Conservation (phyloP, 2,113 vertebrate species). For the Chloroceryle aenea region DNA sequence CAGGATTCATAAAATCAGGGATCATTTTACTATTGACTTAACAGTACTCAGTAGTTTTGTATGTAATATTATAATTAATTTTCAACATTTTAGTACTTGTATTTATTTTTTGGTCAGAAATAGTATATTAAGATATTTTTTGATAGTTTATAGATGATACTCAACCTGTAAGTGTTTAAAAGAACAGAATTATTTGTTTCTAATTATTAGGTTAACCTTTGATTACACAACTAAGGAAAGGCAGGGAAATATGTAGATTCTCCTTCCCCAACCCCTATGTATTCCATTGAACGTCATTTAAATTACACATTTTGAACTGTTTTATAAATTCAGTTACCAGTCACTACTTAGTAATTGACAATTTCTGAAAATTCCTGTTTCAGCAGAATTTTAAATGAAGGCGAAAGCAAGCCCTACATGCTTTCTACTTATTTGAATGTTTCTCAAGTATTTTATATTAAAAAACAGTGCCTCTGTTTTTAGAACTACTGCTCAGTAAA, state of each 20-base stretch:
- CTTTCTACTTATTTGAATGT: slow-evolving; percentile 93
- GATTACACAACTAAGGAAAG: slow-evolving; percentile 79
- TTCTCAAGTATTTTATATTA: slow-evolving; percentile 88
- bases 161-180: slow-evolving; percentile 81
- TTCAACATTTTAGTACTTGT: slow-evolving; percentile 85
- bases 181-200: slow-evolving; percentile 78
- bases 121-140: slow-evolving; percentile 88
- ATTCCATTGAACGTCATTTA: slow-evolving; percentile 76
- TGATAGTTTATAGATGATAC: slow-evolving; percentile 84
- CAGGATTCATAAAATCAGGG: slow-evolving; percentile 86
- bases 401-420: slow-evolving; percentile 79
- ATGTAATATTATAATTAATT: slow-evolving; percentile 85
- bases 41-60: slow-evolving; percentile 85
- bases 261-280: slow-evolving; percentile 70
- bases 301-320: slow-evolving; percentile 78
- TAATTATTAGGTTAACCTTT: slow-evolving; percentile 81
- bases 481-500: slow-evolving; percentile 88
- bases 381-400: slow-evolving; percentile 83
- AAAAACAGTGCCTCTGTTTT: slow-evolving; percentile 92
- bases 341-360: slow-evolving; percentile 77
- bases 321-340: slow-evolving; percentile 82
- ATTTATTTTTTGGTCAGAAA: slow-evolving; percentile 86
- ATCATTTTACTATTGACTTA: slow-evolving; percentile 87
- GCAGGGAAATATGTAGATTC: slow-evolving; percentile 83
- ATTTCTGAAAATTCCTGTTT: slow-evolving; percentile 79